These are phyloP conservation scores for Mus minutoides DNA, from an alignment of 2,797 vertebrate species.

Conservation along the genomic window DNA sequence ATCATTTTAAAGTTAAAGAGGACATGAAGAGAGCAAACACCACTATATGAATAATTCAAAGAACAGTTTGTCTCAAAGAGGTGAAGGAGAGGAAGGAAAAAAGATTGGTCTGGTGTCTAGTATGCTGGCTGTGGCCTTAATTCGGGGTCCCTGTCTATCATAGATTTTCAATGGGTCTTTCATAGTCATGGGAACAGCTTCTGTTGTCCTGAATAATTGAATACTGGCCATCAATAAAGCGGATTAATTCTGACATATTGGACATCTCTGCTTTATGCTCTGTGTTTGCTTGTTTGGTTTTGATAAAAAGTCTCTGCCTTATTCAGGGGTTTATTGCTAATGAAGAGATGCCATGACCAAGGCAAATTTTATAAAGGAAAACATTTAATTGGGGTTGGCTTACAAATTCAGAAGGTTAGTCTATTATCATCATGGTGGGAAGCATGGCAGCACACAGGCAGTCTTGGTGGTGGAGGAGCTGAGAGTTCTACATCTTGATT, in stretches of 20 bases:
- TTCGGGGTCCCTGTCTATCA: not conserved
- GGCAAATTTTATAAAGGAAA: not conserved
- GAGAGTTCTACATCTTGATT: not conserved
- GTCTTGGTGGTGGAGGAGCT: not conserved
- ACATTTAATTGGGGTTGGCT: not conserved
- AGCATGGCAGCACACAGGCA: not conserved
- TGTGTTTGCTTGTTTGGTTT: constrained; percentile 16
- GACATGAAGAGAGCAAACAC: not conserved
- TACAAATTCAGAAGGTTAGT: not conserved
- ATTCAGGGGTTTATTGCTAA: not conserved
- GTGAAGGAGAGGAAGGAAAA: not conserved
- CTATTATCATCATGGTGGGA: not conserved
- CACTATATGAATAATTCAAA: constrained; percentile 50
- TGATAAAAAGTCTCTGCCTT: not conserved
- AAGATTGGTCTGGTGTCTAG: not conserved
- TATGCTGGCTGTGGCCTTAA: not conserved
- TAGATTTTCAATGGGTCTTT: not conserved
- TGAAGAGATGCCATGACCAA: not conserved
- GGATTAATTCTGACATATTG: not conserved
- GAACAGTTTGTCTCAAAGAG: not conserved
- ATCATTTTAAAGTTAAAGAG: constrained; percentile 33
- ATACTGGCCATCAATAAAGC: not conserved
- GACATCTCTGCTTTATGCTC: not conserved
- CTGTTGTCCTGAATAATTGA: not conserved
- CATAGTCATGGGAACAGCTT: not conserved